Conservation (phyloP, 1,140 invertebrate species). For the Copidosoma floridanum region DNA sequence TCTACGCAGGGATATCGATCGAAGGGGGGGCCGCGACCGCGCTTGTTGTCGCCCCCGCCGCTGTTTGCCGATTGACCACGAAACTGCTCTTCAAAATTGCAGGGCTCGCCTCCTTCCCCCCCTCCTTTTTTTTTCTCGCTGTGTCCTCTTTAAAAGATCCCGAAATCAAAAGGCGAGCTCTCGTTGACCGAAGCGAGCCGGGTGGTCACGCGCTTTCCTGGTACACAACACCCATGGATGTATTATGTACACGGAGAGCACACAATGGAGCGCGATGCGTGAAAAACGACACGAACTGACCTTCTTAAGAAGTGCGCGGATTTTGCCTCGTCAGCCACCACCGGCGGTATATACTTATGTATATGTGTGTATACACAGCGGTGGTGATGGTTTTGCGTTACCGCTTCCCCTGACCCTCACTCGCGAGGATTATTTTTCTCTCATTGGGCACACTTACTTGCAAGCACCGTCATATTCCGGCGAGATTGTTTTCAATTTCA, state of each 20-base stretch:
- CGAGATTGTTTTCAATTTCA: not conserved
- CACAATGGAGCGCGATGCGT: not conserved
- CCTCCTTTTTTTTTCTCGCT: too few relatives aligned
- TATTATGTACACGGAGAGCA: too few relatives aligned
- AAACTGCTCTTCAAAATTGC: slow-evolving; percentile 10
- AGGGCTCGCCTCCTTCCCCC: not conserved
- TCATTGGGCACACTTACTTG: too few relatives aligned
- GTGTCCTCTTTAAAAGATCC: too few relatives aligned
- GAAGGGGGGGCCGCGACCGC: too few relatives aligned
- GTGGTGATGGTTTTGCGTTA: not conserved
- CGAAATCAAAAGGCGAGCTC: slow-evolving; percentile 1
- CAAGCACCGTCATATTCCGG: not conserved
- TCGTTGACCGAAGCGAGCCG: slow-evolving; percentile 17
- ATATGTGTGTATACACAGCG: not conserved
- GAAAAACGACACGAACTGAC: slow-evolving; percentile 12
- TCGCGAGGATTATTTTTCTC: not conserved
- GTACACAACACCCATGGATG: not conserved
- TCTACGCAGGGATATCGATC: not conserved
- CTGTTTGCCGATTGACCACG: slow-evolving; percentile 9
- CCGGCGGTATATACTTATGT: too few relatives aligned
- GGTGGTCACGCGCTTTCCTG: slow-evolving; percentile 21
- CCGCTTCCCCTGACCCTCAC: not conserved
- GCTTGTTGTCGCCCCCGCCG: too few relatives aligned
- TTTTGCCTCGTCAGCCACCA: too few relatives aligned
- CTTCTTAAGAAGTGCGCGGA: too few relatives aligned